A percentile compares a stretch with the other conserved stretches of the same genome.
Conservation (phyloP, 2,888 invertebrate species). For the Coelinius sp. region DNA sequence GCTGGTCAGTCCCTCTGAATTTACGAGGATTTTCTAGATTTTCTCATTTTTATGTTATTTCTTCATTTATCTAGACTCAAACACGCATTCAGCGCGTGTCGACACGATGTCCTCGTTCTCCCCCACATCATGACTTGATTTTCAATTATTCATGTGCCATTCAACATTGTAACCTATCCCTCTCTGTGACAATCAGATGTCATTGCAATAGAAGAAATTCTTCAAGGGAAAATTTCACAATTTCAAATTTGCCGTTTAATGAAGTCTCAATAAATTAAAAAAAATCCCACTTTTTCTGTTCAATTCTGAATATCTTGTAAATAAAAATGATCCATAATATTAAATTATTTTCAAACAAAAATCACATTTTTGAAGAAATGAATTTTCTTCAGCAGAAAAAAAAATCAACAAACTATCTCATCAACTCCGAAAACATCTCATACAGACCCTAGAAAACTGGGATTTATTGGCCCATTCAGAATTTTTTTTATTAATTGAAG, state of each 20-base stretch:
- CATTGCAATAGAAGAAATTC: not conserved
- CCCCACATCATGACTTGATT: not conserved
- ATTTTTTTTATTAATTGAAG: too few relatives aligned
- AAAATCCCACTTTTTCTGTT: too few relatives aligned
- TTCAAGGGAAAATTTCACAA: not conserved
- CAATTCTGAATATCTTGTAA: too few relatives aligned
- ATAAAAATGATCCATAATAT: too few relatives aligned
- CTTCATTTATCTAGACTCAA: not conserved
- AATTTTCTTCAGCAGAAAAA: not conserved
- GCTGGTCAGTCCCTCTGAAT: conserved; percentile 14
- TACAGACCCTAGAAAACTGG: not conserved
- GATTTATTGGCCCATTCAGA: too few relatives aligned
- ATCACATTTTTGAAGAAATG: too few relatives aligned
- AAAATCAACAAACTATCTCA: too few relatives aligned
- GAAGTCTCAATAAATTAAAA: too few relatives aligned
- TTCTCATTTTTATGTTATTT: not conserved
- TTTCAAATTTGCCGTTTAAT: too few relatives aligned
- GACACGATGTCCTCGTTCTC: not conserved
- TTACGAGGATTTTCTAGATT: not conserved
- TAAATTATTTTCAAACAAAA: too few relatives aligned
- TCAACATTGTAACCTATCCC: not conserved
- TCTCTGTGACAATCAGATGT: not conserved
- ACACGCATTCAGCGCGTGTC: not conserved
- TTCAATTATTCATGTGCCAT: not conserved
- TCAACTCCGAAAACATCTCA: not conserved